Conservation (phyloP, 2,888 invertebrate species). For the Acrobeloides nanus region DNA sequence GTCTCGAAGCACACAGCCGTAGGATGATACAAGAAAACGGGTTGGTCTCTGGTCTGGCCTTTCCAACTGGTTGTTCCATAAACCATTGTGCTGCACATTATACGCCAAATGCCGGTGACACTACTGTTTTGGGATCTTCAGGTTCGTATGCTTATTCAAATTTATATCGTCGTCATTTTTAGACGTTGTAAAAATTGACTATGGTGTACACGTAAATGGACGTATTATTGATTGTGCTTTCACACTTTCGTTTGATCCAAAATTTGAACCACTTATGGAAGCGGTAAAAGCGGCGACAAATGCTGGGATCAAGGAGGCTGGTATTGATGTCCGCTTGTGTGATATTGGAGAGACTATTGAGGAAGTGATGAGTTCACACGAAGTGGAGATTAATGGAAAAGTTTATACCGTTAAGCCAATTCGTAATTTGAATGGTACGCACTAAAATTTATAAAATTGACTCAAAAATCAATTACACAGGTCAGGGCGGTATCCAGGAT, state of each 20-base stretch:
- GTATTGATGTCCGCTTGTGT: conserved; percentile 92
- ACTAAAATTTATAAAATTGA: too few species aligned
- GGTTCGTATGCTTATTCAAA: too few species aligned
- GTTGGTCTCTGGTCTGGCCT: conserved; percentile 74
- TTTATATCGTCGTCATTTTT: too few species aligned
- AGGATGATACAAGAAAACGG: conserved; percentile 88
- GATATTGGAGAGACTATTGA: conserved; percentile 92
- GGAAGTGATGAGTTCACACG: conserved; percentile 97
- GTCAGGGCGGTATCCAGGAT: too few species aligned
- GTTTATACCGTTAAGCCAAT: conserved; percentile 88
- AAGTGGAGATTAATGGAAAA: conserved; percentile 91
- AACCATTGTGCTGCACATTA: conserved; percentile 99
- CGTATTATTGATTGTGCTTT: conserved; percentile 98
- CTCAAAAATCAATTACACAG: too few species aligned
- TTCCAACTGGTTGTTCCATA: conserved; percentile 95
- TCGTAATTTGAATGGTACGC: conserved; percentile 78
- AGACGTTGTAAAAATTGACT: conserved; percentile 55
- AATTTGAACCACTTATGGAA: conserved; percentile 83
- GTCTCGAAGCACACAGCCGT: conserved; percentile 82
- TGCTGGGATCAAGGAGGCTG: conserved; percentile 86
- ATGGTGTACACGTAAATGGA: conserved; percentile 51
- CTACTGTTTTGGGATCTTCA: conserved; percentile 83
- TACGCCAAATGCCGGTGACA: conserved; percentile 95
- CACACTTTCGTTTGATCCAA: conserved; percentile 89
- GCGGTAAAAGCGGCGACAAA: conserved; percentile 97